Evolutionary conservation across 2,888 invertebrate species (phyloP).

Genomic region (Cryptocheilus praepositus): DNA sequence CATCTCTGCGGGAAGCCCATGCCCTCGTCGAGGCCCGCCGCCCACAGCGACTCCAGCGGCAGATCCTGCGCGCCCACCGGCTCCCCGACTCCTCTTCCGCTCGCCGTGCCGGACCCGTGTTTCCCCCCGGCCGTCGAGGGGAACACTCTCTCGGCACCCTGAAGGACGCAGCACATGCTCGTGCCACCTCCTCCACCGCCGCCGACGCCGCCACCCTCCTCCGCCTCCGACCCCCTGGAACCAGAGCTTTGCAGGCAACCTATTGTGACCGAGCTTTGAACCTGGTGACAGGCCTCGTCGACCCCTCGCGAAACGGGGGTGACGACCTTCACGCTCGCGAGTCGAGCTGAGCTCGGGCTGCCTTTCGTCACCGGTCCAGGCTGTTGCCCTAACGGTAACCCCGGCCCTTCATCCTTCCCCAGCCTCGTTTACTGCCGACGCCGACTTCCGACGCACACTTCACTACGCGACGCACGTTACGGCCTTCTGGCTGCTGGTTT

Average conservation of each 20-base stretch:
- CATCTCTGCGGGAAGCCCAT: constrained; percentile 71
- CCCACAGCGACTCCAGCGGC: constrained; percentile 72
- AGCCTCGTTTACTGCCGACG: too few relatives aligned
- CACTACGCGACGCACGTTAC: too few relatives aligned
- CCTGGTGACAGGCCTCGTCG: constrained; percentile 56
- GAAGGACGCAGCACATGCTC: constrained; percentile 71
- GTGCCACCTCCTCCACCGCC: constrained; percentile 58
- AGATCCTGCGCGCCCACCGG: constrained; percentile 62
- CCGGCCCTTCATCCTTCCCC: constrained; percentile 1
- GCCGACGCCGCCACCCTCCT: constrained; percentile 50
- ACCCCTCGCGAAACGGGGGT: constrained; percentile 53
- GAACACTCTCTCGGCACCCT: constrained; percentile 70
- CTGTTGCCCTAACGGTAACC: background rate
- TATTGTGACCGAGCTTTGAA: constrained; percentile 66
- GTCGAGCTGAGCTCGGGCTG: constrained; percentile 20
- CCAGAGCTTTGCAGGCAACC: constrained; percentile 71
- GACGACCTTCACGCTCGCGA: constrained; percentile 52
- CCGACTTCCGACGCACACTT: background rate
- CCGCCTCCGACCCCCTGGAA: constrained; percentile 63
- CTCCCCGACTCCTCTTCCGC: constrained; percentile 40
- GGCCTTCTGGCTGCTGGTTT: too few relatives aligned
- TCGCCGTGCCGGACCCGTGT: constrained; percentile 45
- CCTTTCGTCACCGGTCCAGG: background rate
- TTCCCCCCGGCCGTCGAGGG: constrained; percentile 65
- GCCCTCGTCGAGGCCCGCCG: constrained; percentile 71